phyloP scores from a whole-genome alignment of 1,140 invertebrate species.

The Atopsyche davidsoni region DNA sequence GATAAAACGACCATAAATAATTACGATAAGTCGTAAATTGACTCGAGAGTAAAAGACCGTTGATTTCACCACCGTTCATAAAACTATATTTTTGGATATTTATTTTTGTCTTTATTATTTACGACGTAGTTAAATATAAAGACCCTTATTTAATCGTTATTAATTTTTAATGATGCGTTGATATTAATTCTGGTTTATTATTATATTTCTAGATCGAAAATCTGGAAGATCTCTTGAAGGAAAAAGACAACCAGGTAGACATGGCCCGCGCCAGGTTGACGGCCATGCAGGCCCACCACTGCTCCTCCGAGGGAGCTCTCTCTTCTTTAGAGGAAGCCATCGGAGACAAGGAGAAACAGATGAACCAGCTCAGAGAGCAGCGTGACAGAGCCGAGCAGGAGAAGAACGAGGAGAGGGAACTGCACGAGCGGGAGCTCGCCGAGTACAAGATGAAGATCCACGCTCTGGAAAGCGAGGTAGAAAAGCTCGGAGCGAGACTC shows the following conservation, averaged over 20 bases:
- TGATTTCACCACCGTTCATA: too few species aligned
- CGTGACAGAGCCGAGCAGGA: constrained; percentile 94
- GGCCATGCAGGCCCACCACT: constrained; percentile 88
- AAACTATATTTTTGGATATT: too few species aligned
- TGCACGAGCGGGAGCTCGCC: constrained; percentile 88
- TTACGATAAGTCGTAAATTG: too few species aligned
- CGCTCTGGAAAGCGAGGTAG: constrained; percentile 81
- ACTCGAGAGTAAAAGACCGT: too few species aligned
- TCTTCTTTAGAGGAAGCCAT: constrained; percentile 93
- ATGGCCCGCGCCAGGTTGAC: constrained; percentile 85
- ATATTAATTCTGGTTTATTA: constrained; percentile 4
- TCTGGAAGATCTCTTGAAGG: constrained; percentile 91
- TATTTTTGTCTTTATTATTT: too few species aligned
- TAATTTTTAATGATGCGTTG: too few species aligned
- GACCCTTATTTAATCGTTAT: too few species aligned
- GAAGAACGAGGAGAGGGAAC: constrained; percentile 88
- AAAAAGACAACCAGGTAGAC: constrained; percentile 97
- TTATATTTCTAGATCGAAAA: constrained; percentile 81
- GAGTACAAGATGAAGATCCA: constrained; percentile 95
- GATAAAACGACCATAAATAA: too few species aligned
- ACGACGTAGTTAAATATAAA: too few species aligned
- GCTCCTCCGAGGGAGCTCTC: constrained; percentile 84
- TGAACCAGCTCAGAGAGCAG: constrained; percentile 80
- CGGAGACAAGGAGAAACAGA: constrained; percentile 94
- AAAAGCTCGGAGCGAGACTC: constrained; percentile 79